These are phyloP conservation scores for Epizoanthus rinbou DNA, from an alignment of 92 coral and sea anemone species.

Conservation along the genomic window DNA sequence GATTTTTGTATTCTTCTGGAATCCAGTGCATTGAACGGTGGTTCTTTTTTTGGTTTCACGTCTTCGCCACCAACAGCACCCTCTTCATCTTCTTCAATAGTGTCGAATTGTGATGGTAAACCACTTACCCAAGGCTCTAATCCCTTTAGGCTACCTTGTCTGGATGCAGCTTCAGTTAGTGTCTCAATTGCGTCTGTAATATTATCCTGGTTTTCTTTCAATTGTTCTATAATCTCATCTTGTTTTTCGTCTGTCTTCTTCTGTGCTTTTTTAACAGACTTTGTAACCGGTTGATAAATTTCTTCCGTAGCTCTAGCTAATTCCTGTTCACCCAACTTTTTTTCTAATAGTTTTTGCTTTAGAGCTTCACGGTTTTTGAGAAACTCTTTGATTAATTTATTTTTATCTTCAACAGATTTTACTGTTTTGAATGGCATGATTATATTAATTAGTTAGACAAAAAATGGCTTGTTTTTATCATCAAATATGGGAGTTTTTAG, in stretches of 20 bases:
- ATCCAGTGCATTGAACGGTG: not conserved
- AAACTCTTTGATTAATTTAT: constrained; percentile 6
- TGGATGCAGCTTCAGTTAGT: constrained; percentile 29
- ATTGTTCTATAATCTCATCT: constrained; percentile 31
- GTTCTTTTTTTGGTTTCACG: constrained; percentile 8
- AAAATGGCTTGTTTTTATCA: too few relatives aligned
- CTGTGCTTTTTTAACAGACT: constrained; percentile 19
- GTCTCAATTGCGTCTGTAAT: constrained; percentile 13
- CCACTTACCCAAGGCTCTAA: constrained; percentile 36
- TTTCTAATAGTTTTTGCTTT: not conserved
- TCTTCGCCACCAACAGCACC: not conserved
- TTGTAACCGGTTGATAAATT: constrained; percentile 21
- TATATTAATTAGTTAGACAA: too few relatives aligned
- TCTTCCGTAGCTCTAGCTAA: not conserved
- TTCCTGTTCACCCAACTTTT: not conserved
- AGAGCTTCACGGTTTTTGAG: constrained; percentile 8
- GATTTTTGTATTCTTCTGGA: constrained; percentile 9
- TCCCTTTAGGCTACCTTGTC: constrained; percentile 4
- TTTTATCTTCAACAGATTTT: too few relatives aligned
- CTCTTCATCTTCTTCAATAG: constrained; percentile 36
- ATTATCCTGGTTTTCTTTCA: constrained; percentile 37
- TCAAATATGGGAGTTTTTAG: too few relatives aligned
- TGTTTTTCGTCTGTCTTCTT: constrained; percentile 41
- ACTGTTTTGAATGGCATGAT: too few relatives aligned
- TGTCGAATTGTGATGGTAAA: constrained; percentile 45